Conservation (phyloP, 2,113 vertebrate species). For the Prinia subflava region DNA sequence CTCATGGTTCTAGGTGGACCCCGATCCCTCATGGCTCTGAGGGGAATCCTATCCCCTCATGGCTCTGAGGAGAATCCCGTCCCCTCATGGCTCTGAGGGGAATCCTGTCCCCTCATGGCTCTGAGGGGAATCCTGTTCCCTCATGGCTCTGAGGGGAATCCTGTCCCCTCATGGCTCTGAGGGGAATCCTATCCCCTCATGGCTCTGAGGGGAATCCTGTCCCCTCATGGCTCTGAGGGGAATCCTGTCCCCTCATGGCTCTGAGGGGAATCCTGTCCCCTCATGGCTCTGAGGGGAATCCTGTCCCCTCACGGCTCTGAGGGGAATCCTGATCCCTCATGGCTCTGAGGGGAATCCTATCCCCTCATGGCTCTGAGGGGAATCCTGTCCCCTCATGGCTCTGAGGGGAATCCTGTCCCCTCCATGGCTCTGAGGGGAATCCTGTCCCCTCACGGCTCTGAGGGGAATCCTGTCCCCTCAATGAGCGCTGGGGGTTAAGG, state of each 20-base stretch:
- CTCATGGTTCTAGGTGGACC: rapidly evolving
- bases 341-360: neutral
- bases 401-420: neutral
- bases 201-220: rapidly evolving
- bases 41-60: neutral
- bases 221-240: neutral
- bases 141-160: neutral
- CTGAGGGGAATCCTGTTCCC: neutral
- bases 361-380: neutral
- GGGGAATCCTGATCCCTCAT: neutral
- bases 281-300: rapidly evolving
- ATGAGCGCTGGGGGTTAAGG: rapidly evolving
- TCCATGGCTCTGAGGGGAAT: neutral
- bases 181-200: too few relatives aligned
- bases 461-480: neutral
- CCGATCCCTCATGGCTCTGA: too few relatives aligned
- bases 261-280: too few relatives aligned
- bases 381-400: too few relatives aligned
- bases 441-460: neutral
- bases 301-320: rapidly evolving
- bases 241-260: rapidly evolving
- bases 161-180: neutral
- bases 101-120: rapidly evolving
- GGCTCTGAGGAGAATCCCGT: too few relatives aligned
- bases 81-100: too few relatives aligned